These are phyloP conservation scores for Raja brachyura DNA, from an alignment of 2,113 vertebrate species.

Conservation along the genomic window DNA sequence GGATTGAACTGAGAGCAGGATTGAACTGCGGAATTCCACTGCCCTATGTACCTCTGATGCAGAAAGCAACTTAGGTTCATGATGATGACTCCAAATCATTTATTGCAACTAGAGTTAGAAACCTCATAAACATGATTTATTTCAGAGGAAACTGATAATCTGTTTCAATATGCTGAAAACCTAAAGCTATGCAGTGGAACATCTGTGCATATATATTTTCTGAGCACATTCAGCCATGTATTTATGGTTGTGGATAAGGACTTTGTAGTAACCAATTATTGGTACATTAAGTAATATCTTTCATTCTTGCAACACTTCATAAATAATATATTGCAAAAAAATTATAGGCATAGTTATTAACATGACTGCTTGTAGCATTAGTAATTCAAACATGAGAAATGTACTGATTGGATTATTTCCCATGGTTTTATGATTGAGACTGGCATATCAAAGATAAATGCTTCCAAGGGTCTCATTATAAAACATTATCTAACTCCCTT, in stretches of 20 bases:
- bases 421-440: background rate
- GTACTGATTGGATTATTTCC: conserved; percentile 11
- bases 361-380: background rate
- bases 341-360: background rate
- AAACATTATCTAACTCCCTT: background rate
- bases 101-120: too few species aligned
- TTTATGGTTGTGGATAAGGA: background rate
- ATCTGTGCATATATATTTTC: background rate
- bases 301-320: background rate
- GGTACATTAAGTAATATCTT: conserved; percentile 8
- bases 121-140: too few species aligned
- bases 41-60: too few species aligned
- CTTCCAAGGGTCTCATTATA: background rate
- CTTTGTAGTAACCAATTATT: background rate
- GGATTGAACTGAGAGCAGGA: too few species aligned
- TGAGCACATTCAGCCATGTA: background rate
- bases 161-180: too few species aligned
- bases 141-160: too few species aligned
- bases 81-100: too few species aligned
- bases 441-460: background rate
- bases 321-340: background rate
- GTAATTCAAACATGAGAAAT: conserved; percentile 17
- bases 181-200: too few species aligned
- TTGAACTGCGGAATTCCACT: too few species aligned
- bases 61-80: too few species aligned